Conservation (phyloP, 2,888 invertebrate genomes). For the Tigriopus californicus region DNA sequence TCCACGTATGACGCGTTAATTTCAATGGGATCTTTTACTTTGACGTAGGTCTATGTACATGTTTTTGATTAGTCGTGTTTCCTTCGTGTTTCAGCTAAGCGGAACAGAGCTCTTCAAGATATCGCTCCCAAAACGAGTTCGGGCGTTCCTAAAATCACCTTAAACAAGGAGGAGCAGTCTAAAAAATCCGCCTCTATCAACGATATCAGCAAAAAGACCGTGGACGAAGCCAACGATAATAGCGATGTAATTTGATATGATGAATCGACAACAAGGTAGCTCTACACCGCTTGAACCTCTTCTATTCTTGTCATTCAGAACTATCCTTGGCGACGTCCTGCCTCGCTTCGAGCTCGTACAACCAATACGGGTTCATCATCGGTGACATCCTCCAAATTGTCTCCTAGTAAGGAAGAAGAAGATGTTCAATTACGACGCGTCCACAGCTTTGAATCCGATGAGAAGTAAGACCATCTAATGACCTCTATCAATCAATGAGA, state of each 20-base stretch:
- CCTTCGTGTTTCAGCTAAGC: neutral
- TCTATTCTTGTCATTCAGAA: slow-evolving; percentile 22
- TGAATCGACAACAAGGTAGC: too few species aligned
- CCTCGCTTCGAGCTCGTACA: slow-evolving; percentile 34
- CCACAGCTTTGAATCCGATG: slow-evolving; percentile 70
- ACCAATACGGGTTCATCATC: slow-evolving; percentile 5
- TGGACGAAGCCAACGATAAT: too few species aligned
- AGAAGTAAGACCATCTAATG: slow-evolving; percentile 43
- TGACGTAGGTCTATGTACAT: too few species aligned
- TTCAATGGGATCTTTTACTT: too few species aligned
- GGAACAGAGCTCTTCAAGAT: neutral
- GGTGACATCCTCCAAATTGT: slow-evolving; percentile 5
- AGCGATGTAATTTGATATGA: too few species aligned
- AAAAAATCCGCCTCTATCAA: neutral
- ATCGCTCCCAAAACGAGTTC: too few species aligned
- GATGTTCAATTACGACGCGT: slow-evolving; percentile 58
- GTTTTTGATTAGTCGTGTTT: neutral
- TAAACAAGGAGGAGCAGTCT: neutral
- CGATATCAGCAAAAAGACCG: too few species aligned
- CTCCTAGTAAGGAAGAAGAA: slow-evolving; percentile 15
- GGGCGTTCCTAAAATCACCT: slow-evolving; percentile 1
- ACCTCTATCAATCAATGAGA: slow-evolving; percentile 22
- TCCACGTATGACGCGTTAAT: too few species aligned
- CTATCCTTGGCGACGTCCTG: slow-evolving; percentile 46
- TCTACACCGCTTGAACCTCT: too few species aligned